Evolutionary conservation across 1,140 invertebrate genomes (phyloP), one percentile per base, ranked within the genome.

Genomic region (Calycopis cecrops): DNA sequence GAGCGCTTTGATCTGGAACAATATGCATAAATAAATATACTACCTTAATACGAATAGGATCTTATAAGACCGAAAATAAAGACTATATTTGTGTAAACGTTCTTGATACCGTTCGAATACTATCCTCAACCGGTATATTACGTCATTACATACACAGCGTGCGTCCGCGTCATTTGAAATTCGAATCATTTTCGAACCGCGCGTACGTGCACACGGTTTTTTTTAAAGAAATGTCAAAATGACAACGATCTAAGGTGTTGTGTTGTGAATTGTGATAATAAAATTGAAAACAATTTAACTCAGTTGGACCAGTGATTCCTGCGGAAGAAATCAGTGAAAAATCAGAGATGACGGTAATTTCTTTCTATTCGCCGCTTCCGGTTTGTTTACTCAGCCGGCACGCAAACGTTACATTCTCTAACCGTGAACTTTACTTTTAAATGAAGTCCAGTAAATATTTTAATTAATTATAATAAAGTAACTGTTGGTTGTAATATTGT

Each of bases 121-220:
- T 44, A 17, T 16, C 6, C 40, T 28, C 21, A 44, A 44, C 40
- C 40, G 40, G 40, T 44, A 44, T 44, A 16, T 44, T 44, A 44
- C 40, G 40, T 44, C 40, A 44, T 44, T 44, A 12, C 12, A 16
- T 16, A 44, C 9, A 17, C 40, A 44, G 42, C 28, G 38, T 17
- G 14, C 48, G 44, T 50, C 52, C 57, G 37, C 51, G 51, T 59
- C 57, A 58, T 59, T 59, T 59, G 51, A 59, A 59, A 59, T 59
- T 59, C 47, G 47, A 59, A 59, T 59, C 57, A 59, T 59, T 59
- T 59, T 53, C 44, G 44, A 48, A 35, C 50, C 57, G 57, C 18
- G 9, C 40, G 40, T 59, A 53, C 51, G 44, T 44, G 49, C 34
- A 37, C 49, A 51, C 48, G 18, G 21, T 28, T 17, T 48, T 1